A percentile compares a stretch with the other conserved stretches of the same genome.
These are phyloP conservation scores for Sprattus sprattus DNA, from an alignment of 2,113 vertebrate genomes.

Conservation along the genomic window DNA sequence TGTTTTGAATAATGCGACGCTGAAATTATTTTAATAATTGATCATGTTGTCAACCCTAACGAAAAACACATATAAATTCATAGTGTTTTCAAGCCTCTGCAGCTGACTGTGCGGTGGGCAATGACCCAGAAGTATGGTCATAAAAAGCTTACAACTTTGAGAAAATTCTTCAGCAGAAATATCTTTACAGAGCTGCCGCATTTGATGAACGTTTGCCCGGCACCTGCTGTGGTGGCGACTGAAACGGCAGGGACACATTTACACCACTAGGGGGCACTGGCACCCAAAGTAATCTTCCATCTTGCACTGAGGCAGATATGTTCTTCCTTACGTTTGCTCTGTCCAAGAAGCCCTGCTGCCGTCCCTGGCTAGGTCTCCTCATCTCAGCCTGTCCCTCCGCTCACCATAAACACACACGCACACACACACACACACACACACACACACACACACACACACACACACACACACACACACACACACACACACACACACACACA, in stretches of 20 bases:
- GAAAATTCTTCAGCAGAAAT: too few species aligned
- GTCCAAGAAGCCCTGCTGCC: slow-evolving; percentile 28
- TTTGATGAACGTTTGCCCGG: not conserved
- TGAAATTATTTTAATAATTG: too few species aligned
- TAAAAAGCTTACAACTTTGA: too few species aligned
- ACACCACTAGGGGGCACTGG: slow-evolving; percentile 74
- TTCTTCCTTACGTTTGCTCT: slow-evolving; percentile 56
- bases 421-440: not conserved
- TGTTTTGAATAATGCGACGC: not conserved
- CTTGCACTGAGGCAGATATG: slow-evolving; percentile 44
- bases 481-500: not conserved
- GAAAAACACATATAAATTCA: too few species aligned
- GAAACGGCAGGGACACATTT: not conserved
- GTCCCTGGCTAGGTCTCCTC: not conserved
- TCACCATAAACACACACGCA: not conserved
- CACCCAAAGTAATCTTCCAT: slow-evolving; percentile 63
- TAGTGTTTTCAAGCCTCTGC: too few species aligned
- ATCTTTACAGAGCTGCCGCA: too few species aligned
- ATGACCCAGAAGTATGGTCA: too few species aligned
- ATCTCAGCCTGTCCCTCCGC: not conserved
- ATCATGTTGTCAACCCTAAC: too few species aligned
- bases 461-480: not conserved
- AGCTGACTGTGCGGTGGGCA: too few species aligned
- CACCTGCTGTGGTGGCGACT: not conserved
- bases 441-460: not conserved